These are phyloP conservation scores for Balearica regulorum DNA, from an alignment of 2,797 vertebrate genomes.

Conservation along the genomic window DNA sequence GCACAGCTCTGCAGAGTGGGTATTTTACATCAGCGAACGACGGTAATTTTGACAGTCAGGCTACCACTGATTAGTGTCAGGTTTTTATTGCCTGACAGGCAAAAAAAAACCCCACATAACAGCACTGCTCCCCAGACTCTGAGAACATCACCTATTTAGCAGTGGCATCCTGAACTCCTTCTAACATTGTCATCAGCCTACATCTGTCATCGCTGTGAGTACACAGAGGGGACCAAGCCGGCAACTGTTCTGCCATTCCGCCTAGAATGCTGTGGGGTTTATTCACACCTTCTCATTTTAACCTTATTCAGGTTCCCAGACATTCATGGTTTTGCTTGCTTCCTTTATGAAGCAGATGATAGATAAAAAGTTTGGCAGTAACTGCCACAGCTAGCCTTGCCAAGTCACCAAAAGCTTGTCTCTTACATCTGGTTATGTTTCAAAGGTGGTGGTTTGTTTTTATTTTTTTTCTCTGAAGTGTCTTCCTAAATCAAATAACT, in stretches of 20 bases:
- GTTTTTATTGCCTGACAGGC: not conserved
- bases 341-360: not conserved
- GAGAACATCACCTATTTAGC: not conserved
- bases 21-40: not conserved
- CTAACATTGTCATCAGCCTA: not conserved
- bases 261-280: not conserved
- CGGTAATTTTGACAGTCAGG: not conserved
- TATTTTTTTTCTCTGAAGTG: not conserved
- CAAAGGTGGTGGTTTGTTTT: not conserved
- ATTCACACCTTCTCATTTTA: not conserved
- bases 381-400: not conserved
- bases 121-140: not conserved
- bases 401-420: not conserved
- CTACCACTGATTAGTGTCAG: not conserved
- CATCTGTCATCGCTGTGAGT: fast-evolving
- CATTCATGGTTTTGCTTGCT: not conserved
- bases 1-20: not conserved
- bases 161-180: not conserved
- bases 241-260: not conserved
- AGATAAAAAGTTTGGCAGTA: not conserved
- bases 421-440: not conserved
- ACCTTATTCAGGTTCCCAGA: not conserved
- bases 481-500: not conserved
- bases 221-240: not conserved
- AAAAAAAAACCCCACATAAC: not conserved